Percentiles rank a stretch among this genome's conserved stretches.
These are phyloP conservation scores for Empis livida DNA, from an alignment of 2,888 invertebrate species.

Conservation along the genomic window DNA sequence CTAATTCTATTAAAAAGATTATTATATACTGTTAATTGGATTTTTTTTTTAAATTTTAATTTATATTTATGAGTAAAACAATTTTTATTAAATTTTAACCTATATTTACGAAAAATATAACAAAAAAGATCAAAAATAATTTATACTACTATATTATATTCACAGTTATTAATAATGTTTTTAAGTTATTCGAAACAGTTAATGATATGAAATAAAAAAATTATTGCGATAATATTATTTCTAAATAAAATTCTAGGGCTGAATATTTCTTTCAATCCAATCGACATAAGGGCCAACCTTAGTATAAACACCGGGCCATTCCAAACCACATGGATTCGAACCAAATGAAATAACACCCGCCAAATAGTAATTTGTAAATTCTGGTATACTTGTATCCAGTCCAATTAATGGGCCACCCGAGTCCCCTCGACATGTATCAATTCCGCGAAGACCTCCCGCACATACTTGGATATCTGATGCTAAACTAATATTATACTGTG, in stretches of 20 bases:
- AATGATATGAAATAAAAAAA: too few species aligned
- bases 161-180: too few species aligned
- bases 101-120: too few species aligned
- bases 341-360: slow-evolving; percentile 53
- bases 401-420: slow-evolving; percentile 50
- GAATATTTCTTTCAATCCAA: slow-evolving; percentile 39
- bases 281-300: slow-evolving; percentile 42
- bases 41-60: too few species aligned
- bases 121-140: too few species aligned
- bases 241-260: slow-evolving; percentile 5
- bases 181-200: too few species aligned
- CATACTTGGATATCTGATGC: slow-evolving; percentile 42
- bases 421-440: slow-evolving; percentile 46
- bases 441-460: slow-evolving; percentile 42
- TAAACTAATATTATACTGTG: slow-evolving; percentile 33
- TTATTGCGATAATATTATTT: too few species aligned
- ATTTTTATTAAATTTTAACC: too few species aligned
- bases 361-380: slow-evolving; percentile 34
- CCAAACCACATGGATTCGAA: slow-evolving; percentile 45
- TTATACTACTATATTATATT: too few species aligned
- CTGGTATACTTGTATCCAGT: slow-evolving; percentile 18
- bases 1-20: too few species aligned
- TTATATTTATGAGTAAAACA: too few species aligned
- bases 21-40: too few species aligned
- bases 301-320: slow-evolving; percentile 51